Percentiles rank a stretch among this genome's conserved stretches.
Evolutionary conservation across 2,113 vertebrate genomes (phyloP).

Genomic region (human): DNA sequence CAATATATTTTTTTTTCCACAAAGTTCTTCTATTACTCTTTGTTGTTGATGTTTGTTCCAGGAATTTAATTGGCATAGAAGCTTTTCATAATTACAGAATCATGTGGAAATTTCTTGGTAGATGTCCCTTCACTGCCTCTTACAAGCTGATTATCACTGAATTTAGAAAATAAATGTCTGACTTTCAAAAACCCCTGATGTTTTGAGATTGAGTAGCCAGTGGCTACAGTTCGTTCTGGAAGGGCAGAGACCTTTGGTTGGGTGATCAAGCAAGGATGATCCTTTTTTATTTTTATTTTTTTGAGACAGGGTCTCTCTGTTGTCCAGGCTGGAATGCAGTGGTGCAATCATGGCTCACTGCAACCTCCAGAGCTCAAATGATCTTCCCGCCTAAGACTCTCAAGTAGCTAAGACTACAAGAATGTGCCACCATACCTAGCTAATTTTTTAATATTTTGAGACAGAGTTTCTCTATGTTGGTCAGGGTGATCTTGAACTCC

Average conservation of each 20-base stretch:
- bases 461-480: too few species aligned
- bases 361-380: too few species aligned
- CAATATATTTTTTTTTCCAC: background rate
- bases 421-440: too few species aligned
- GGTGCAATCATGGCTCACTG: too few species aligned
- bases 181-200: background rate
- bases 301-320: background rate
- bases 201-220: background rate
- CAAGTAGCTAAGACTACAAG: too few species aligned
- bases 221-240: background rate
- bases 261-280: background rate
- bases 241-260: background rate
- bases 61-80: constrained; percentile 53
- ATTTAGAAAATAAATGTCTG: background rate
- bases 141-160: background rate
- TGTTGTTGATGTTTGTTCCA: constrained; percentile 46
- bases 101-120: constrained; percentile 44
- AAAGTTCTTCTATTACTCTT: constrained; percentile 24
- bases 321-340: too few species aligned
- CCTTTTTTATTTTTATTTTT: background rate
- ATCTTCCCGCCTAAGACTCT: too few species aligned
- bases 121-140: background rate
- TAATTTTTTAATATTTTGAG: too few species aligned
- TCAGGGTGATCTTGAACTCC: background rate
- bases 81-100: constrained; percentile 30